Evolutionary conservation across 1,140 invertebrate genomes (phyloP), one percentile per base, ranked within the genome.

Genomic region (Lethrus apterus): DNA sequence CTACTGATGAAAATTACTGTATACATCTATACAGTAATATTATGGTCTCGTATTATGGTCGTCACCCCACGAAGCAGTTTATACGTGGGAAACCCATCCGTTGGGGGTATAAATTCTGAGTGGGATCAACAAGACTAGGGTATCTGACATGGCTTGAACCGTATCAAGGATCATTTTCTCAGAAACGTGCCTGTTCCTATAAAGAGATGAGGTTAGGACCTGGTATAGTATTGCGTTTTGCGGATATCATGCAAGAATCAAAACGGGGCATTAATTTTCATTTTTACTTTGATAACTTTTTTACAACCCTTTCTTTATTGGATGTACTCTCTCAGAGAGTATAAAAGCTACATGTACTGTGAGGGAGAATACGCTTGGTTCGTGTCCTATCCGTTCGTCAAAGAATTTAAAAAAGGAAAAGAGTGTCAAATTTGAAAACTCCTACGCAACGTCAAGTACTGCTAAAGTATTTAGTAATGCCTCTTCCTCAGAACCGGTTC

Each of bases 1-100:
- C 45, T 35, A n/a, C 32, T 9, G 31, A 55, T 38, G 38, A 57
- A 24, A 17, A 44, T 30, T 50, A 59, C 42, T 43, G 48, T 18
- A 50, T 58, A 33, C 58, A 57, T 42, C n/a, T n/a, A n/a, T n/a
- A n/a, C n/a, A n/a, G n/a, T n/a, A 54, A 60, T 23, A 20, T 50
- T 11, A 59, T 64, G 57, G 44, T 63, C 7, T 53, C 54, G 1
- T 63, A 62, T 45, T 58, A 44, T 42, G 59, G 59, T 29, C 40
- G 50, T 1, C 62, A 62, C 50, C 26, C 46, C 4, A 54, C 48
- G 18, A 64, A 62, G 46, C 58, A 60, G 35, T 62, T 48, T 35
- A 59, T 60, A 24, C 41, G 53, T 7, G 52, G 52, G 7, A 58
- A 62, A 45, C 56, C 59, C 15, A 58, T 59, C n/a, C 23, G 52